Evolutionary conservation across 2,797 vertebrate genomes (phyloP), one percentile per base, ranked within the genome.

Genomic region (Gallinago nigripennis): DNA sequence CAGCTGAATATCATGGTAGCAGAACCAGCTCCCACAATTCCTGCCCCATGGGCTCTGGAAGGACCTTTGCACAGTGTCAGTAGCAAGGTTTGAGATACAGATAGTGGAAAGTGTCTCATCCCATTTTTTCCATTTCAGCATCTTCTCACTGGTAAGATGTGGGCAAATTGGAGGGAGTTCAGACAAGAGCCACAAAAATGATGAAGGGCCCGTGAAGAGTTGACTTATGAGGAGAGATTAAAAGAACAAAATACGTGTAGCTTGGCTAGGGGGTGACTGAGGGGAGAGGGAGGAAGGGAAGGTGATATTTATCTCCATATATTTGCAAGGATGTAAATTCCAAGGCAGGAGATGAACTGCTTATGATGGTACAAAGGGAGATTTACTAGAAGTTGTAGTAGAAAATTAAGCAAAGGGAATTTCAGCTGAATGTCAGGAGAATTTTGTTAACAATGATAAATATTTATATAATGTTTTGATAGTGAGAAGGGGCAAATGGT

Each of bases 311-410:
- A 93, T 97, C 86, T 96, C 82, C 65, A n/a, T 88, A 70, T 94
- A 91, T 92, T 93, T 97, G 82, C 78, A 93, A 87, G 61, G 86
- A 88, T 76, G 86, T 95, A 97, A 97, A 97, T 96, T 95, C 73
- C 61, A 60, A 82, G 70, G 51, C 68, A 88, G 58, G 45, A 96
- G 86, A 94, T 92, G 90, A 94, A 93, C 68, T 79, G 61, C 82
- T 96, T 91, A 86, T 95, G 68, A 90, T 94, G 71, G 43, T 93
- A 96, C 94, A 97, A 97, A 96, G 65, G 84, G 73, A 96, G 91
- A 97, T 97, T 96, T 96, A 95, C 87, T 91, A 90, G 68, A 87
- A 93, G 33, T 82, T 92, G 69, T 91, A 90, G 86, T 84, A 95
- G 68, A 71, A 93, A 96, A 96, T 96, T 94, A 95, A 93, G 86